Evolutionary conservation across 1,140 invertebrate genomes (phyloP).

Genomic region (Drosophila sucinea): DNA sequence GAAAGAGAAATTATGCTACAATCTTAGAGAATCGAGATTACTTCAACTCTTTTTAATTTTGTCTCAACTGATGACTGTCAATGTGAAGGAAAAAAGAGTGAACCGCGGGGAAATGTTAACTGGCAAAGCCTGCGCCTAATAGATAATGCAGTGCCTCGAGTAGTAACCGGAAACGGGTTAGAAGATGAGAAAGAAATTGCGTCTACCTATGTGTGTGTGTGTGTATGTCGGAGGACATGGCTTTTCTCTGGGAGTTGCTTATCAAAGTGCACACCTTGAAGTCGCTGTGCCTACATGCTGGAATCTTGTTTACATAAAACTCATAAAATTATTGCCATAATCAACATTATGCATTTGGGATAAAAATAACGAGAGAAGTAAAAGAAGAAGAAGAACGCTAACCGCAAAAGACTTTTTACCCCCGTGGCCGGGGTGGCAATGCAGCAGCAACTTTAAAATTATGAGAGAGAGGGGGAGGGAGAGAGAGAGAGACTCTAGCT

Average conservation of each 20-base stretch:
- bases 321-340: constrained; percentile 83
- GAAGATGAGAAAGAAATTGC: neutral
- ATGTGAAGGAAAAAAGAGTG: no score
- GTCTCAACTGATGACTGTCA: no score
- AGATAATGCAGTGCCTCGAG: neutral
- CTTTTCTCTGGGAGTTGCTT: constrained; percentile 22
- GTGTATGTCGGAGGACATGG: neutral
- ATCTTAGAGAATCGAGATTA: no score
- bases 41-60: no score
- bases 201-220: constrained; percentile 9
- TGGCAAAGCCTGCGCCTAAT: neutral
- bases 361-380: constrained; percentile 30
- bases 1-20: no score
- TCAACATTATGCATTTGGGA: constrained; percentile 82
- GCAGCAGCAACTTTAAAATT: constrained; percentile 56
- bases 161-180: neutral
- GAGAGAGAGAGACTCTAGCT: neutral
- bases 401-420: constrained; percentile 60
- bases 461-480: constrained; percentile 28
- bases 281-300: constrained; percentile 20
- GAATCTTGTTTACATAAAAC: constrained; percentile 75
- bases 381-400: neutral
- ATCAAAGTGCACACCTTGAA: constrained; percentile 62
- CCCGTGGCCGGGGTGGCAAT: neutral
- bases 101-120: neutral